Base-by-base conservation (phyloP, 2,113 vertebrate genomes). In the Callorhinus ursinus region DNA sequence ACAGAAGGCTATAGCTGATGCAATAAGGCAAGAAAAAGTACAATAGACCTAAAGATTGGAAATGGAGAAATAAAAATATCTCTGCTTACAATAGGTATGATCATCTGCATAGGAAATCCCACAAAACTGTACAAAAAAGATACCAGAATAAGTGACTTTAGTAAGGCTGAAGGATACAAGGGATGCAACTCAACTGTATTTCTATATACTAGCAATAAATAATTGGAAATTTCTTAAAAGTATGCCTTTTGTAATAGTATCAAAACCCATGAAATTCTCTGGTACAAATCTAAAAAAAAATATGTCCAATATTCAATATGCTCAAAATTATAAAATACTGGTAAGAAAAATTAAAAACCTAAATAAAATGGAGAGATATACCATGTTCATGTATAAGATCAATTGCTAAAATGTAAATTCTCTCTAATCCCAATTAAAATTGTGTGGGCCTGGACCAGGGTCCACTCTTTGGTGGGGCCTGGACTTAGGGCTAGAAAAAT, bases 351-450 rank as follows among this genome's bases (percentile, higher is more conserved):
- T 86, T 22, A 83, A 74, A 84, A 59, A 82, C 10, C 13, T 36
- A 93, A 77, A 83, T 88, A 67, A 89, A 93, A 96, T 42, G 24
- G 39, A 76, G 33, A 67, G 63, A 61, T 51, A 85, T 42, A 51
- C 26, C 15, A n/a, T 8, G 1, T 46, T 42, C 15, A 28, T 21
- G 16, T 71, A 33, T 80, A 61, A 74, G 28, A 65, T 65, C 42
- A n/a, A 10, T 53, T 92, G 55, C n/a, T 81, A 71, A 88, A 16
- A 92, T 55, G 67, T 88, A 36, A 82, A 11, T 61, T 72, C 9
- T 80, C 33, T 71, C 55, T 82, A 65, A 83, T 55, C 4, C 31
- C 67, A 88, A 63, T 15, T 26, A 33, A 53, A 81, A 36, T n/a
- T 19, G 0, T 49, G 22, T 88, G 13, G 42, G 28, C 65, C 53